Base-by-base conservation (phyloP, 2,888 invertebrate species). In the Amaurobius ferox region DNA sequence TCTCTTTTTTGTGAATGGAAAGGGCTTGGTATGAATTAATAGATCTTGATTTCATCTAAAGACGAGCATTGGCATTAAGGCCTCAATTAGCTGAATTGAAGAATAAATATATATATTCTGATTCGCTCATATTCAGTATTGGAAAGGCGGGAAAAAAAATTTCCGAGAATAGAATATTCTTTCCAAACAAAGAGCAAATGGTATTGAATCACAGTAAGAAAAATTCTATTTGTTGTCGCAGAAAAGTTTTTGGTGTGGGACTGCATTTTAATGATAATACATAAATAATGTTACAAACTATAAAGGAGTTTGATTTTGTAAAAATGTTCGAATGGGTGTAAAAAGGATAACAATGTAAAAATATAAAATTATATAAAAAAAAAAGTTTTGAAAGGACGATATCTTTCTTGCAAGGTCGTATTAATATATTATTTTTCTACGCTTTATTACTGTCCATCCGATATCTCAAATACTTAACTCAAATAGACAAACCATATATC, bases 21-120 rank as follows among this genome's bases (percentile, higher is more conserved):
- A 55, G 55, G 23, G 23, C 19, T 55, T 55, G 55, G 23, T 48
- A 74, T 68, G 74, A 81, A 81, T 81, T 74, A 81, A 81, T 81
- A 81, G 81, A 70, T 81, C 81, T 70, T 39, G 66, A 67, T 73
- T 81, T 70, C 64, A 19, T 32, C 35, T 48, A 44, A 77, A 28
- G 67, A 77, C 67, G 39, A 26, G 62, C 70, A 39, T 78, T 70
- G 55, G 55, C 64, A 70, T 39, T 70, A 48, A 66, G 62, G 66
- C 55, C 62, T 78, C 70, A 78, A 78, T 78, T 78, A 70, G 78
- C 70, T 16, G 70, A 78, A 78, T 78, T 70, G 62, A 70, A 39
- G 70, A 70, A 70, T 64, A 67, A 66, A 72, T 76, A 68, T 70
- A 70, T 70, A 70, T 55, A 55, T 55, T 23, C 39, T 40, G 19